Evolutionary conservation across 2,113 vertebrate species (phyloP), one percentile per base, ranked within the genome.

Genomic region (Myotis brandtii): DNA sequence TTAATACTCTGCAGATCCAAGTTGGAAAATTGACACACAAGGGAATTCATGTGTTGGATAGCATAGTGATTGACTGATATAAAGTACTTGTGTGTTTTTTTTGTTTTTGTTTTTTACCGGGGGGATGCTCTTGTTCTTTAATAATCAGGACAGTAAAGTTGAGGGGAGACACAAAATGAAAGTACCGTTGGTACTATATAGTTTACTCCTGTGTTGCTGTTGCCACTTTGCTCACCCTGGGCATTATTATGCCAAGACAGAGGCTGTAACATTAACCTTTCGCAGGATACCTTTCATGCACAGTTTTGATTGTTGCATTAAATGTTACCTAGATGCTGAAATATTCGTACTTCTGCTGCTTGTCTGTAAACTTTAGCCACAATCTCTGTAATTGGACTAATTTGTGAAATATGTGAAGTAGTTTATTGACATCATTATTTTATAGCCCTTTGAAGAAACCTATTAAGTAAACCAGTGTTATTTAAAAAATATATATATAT

Each of bases 101-200:
- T 23, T 59, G 56, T 59, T 62, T 62, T 25, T 73, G 21, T 20
- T 75, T 81, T 69, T 16, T 2, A 4, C 7, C 0, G 27, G 43
- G 9, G 12, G n/a, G 13, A 79, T 62, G 79, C n/a, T 83, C 52
- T 11, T 48, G 13, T 82, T 18, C 50, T 88, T 64, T 69, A 77
- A 76, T 23, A 69, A 56, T 87, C 13, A 86, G 86, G n/a, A 67
- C 72, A 89, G 56, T 89, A 89, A 81, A 69, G 21, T 75, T 62
- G 32, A 86, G 37, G 14, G n/a, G 20, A 93, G 54, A 84, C 66
- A 88, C 30, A 37, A 86, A 72, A 82, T 37, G 27, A 73, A 89
- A 43, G 25, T 34, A 52, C 16, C 40, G 1, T 56, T 66, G 43
- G 10, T 76, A 27, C 34, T 64, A 37, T 37, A 37, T 37, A 11